A percentile compares a stretch with the other conserved stretches of the same genome.
These are phyloP conservation scores for Toxostoma redivivum DNA, from an alignment of 2,113 vertebrate genomes.

Conservation along the genomic window DNA sequence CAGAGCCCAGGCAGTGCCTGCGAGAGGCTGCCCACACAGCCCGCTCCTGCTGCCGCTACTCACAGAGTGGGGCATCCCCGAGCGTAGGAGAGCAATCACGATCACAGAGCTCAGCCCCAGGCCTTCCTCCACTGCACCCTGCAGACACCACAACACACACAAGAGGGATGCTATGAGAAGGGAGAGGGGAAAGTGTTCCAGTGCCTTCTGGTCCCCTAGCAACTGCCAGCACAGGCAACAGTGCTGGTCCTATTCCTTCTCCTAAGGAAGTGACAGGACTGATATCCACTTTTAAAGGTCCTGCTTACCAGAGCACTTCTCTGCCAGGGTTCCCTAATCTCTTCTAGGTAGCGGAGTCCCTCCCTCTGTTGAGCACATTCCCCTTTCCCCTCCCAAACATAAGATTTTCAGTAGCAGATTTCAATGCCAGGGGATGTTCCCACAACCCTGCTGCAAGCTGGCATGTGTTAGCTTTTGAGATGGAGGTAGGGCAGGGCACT, in stretches of 20 bases:
- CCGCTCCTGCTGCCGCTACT: rapidly evolving
- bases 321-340: neutral
- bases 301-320: neutral
- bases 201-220: neutral
- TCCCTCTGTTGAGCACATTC: neutral
- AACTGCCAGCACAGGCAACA: neutral
- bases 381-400: neutral
- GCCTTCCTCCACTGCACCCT: constrained; percentile 51
- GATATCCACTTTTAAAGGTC: neutral
- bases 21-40: neutral
- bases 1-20: neutral
- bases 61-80: neutral
- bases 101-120: constrained; percentile 39
- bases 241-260: neutral
- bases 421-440: neutral
- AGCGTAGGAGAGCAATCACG: neutral
- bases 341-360: neutral
- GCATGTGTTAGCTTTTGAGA: neutral
- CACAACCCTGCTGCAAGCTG: neutral
- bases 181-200: neutral
- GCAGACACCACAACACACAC: neutral
- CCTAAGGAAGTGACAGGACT: neutral
- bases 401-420: neutral
- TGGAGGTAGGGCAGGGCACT: neutral
- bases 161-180: neutral